Percentiles rank a stretch among this genome's conserved stretches.
These are phyloP conservation scores for Avahi laniger DNA, from an alignment of 2,797 vertebrate species.

Conservation along the genomic window DNA sequence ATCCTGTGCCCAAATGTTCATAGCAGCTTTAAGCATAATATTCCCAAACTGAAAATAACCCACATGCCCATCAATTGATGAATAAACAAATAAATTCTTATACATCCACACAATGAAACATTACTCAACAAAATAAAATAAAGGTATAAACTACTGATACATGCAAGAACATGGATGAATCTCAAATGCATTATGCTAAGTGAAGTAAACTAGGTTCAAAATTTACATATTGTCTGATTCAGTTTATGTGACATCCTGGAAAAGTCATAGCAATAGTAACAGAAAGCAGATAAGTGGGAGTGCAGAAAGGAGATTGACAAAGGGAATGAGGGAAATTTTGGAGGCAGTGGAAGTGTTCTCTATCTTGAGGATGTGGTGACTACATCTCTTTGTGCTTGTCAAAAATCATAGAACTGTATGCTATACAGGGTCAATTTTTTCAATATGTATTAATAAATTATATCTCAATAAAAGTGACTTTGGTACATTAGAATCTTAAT, in stretches of 20 bases:
- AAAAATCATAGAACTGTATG: neutral
- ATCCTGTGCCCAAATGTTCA: neutral
- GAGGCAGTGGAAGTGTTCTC: neutral
- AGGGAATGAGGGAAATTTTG: neutral
- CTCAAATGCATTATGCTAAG: neutral
- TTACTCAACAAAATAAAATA: neutral
- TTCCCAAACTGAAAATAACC: neutral
- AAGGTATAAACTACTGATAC: neutral
- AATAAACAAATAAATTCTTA: neutral
- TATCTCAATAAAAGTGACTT: neutral
- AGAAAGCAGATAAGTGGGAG: neutral
- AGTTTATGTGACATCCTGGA: neutral
- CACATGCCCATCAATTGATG: neutral
- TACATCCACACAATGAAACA: neutral
- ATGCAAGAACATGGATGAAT: neutral
- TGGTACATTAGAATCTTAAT: neutral
- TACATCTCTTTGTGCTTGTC: neutral
- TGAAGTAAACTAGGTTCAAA: neutral
- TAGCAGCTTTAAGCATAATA: neutral
- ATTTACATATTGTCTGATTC: neutral
- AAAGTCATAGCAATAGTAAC: neutral
- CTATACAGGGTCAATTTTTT: neutral
- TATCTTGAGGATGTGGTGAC: neutral
- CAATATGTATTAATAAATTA: neutral
- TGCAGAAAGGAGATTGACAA: neutral